phyloP scores from a whole-genome alignment of 1,140 invertebrate genomes.

The Danaus plexippus region DNA sequence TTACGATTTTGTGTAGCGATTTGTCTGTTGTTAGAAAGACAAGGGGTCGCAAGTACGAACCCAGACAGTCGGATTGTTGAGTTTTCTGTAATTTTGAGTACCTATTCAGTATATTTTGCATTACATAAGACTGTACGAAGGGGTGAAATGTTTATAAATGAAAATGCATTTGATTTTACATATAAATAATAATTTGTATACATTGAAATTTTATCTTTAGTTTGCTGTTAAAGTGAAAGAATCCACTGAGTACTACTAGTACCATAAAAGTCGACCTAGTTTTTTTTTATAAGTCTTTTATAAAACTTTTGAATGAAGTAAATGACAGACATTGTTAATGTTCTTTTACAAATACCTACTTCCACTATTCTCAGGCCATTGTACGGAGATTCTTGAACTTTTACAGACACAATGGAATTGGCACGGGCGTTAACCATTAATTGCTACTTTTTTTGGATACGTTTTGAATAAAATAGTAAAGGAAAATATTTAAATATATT shows the following conservation, averaged over 20 bases:
- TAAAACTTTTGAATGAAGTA: conserved; percentile 15
- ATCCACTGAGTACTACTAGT: neutral
- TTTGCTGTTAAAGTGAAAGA: neutral
- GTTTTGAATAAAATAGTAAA: neutral
- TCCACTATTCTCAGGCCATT: conserved; percentile 20
- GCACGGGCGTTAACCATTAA: conserved; percentile 23
- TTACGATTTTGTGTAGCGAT: no score
- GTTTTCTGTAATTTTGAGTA: no score
- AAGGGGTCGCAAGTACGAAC: no score
- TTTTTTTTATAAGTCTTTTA: conserved; percentile 8
- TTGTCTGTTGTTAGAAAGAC: no score
- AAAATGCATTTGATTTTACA: no score
- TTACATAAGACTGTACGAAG: no score
- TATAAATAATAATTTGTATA: no score
- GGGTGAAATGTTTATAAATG: no score
- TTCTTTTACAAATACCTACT: conserved; percentile 21
- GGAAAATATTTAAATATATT: no score
- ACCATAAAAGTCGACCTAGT: conserved; percentile 20
- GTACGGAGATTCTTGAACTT: conserved; percentile 21
- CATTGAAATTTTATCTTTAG: no score
- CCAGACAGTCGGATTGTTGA: no score
- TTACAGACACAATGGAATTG: conserved; percentile 20
- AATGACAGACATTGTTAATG: conserved; percentile 23
- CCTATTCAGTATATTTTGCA: no score
- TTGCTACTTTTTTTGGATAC: conserved; percentile 17